Evolutionary conservation across 2,888 invertebrate genomes (phyloP), one percentile per base, ranked within the genome.

Genomic region (Crematogaster levior): DNA sequence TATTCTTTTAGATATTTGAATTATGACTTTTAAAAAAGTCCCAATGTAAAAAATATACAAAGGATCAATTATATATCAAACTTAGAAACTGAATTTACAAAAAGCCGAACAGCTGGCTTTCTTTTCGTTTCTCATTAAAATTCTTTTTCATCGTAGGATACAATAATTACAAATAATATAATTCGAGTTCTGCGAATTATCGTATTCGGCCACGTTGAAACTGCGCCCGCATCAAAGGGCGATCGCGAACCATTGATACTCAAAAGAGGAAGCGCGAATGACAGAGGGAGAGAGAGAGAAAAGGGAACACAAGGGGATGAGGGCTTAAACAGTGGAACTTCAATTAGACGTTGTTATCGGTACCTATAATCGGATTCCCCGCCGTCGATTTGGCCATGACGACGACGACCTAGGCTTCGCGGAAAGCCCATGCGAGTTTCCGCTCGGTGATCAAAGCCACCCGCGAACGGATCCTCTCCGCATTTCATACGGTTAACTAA

Each of bases 401-500:
- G 70, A 68, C 15, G 30, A 34, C 34, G 43, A 24, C 43, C n/a
- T 75, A 77, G 83, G 65, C 21, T 63, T 81, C 82, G 88, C 88
- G 83, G 80, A 83, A 88, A 56, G 73, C 73, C 65, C 61, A 79
- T 53, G 74, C 74, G 86, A 79, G 53, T 85, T 83, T 82, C 84
- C 86, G 83, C 83, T 83, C 83, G 85, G n/a, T 82, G 88, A 88
- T 88, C 88, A 88, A 88, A 88, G 88, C 65, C 81, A n/a, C 18
- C 34, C 75, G 37, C 65, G 48, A 80, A 74, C 74, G 81, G 65
- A 85, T 82, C 65, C 83, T 85, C 83, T 82, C 83, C 51, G 79
- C 82, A 84, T 85, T 83, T 86, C 81, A 82, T 84, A 89, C 83
- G 89, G 90, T 89, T 88, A 84, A 85, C 85, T 89, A 88, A 89